A percentile compares a stretch with the other conserved stretches of the same genome.
Evolutionary conservation across 1,140 invertebrate species (phyloP).

Genomic region (Saccostrea glomerata): DNA sequence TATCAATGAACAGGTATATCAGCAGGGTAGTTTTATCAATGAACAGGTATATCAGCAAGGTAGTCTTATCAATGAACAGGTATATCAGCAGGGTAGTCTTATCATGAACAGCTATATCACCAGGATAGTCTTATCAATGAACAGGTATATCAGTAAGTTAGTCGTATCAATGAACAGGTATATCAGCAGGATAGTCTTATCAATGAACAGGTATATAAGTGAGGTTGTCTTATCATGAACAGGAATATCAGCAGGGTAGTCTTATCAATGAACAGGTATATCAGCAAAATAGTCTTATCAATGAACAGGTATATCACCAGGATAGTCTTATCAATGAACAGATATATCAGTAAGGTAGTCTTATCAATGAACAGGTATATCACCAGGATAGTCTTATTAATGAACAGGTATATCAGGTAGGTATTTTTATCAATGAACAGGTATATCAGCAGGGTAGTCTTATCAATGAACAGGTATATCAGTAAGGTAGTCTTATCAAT

Average conservation of each 20-base stretch:
- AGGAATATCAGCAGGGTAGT: no score
- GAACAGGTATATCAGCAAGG: not conserved
- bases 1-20: not conserved
- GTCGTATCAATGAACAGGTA: not conserved
- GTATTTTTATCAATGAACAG: no score
- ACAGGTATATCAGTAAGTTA: not conserved
- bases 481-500: no score
- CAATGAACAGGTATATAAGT: constrained; percentile 17
- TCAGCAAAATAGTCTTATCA: constrained; percentile 83
- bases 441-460: no score
- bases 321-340: constrained; percentile 18
- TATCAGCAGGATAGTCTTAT: constrained; percentile 32
- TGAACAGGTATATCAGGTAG: no score
- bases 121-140: not conserved
- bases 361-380: no score
- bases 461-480: not conserved
- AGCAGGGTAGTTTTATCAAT: not conserved
- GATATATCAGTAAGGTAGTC: not conserved
- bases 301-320: constrained; percentile 84
- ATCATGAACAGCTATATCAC: not conserved
- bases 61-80: not conserved
- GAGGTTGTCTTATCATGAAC: not conserved
- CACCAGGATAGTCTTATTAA: not conserved
- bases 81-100: not conserved
- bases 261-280: constrained; percentile 82